Evolutionary conservation across 2,113 vertebrate species (phyloP).

Genomic region (Pelecanus crispus): DNA sequence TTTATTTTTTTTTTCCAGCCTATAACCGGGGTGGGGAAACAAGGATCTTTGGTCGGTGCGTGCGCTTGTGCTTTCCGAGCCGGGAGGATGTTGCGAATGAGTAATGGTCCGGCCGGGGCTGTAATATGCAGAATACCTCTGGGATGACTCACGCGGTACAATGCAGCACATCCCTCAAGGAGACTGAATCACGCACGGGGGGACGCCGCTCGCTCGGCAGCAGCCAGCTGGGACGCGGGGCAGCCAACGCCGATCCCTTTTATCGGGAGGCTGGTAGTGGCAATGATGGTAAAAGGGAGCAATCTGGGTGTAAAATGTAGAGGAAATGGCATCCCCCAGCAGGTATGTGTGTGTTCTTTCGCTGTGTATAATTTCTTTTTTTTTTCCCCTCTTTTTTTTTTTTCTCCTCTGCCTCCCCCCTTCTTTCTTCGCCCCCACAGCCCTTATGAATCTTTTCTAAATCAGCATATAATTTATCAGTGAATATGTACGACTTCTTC

Average conservation of each 20-base stretch:
- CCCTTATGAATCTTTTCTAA: not conserved
- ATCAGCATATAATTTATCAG: not conserved
- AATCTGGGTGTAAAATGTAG: conserved; percentile 52
- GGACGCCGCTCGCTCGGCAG: conserved; percentile 50
- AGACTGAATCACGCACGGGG: conserved; percentile 78
- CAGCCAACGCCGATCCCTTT: conserved; percentile 26
- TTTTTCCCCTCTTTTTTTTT: not conserved
- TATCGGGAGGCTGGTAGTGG: conserved; percentile 39
- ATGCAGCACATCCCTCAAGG: conserved; percentile 81
- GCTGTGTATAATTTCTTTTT: fast-evolving
- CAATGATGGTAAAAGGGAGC: conserved; percentile 29
- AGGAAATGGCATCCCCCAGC: conserved; percentile 74
- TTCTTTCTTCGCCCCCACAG: not conserved
- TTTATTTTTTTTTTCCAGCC: not conserved
- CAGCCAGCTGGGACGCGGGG: conserved; percentile 65
- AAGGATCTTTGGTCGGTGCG: conserved; percentile 60
- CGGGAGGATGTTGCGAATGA: conserved; percentile 70
- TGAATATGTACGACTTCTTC: not conserved
- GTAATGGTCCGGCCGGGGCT: conserved; percentile 72
- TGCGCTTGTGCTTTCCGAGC: conserved; percentile 18
- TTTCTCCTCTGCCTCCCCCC: not conserved
- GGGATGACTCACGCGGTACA: conserved; percentile 78
- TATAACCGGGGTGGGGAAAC: not conserved
- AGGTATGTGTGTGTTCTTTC: conserved; percentile 60
- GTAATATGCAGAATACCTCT: conserved; percentile 76